Evolutionary conservation across 2,113 vertebrate genomes (phyloP).

Genomic region (Steatornis caripensis): DNA sequence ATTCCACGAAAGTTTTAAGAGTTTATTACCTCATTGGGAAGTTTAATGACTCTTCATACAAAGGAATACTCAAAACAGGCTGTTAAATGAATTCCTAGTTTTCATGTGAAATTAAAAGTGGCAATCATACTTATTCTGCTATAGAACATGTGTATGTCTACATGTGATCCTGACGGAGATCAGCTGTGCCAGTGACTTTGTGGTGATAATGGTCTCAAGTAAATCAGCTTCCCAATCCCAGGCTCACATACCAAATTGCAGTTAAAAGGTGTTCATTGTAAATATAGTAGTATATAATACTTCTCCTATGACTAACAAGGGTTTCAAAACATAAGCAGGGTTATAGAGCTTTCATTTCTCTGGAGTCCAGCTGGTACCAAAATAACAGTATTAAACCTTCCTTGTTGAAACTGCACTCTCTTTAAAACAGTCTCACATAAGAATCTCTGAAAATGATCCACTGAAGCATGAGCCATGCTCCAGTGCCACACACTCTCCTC

Average conservation of each 20-base stretch:
- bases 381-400: neutral
- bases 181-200: neutral
- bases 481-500: neutral
- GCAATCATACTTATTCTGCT: neutral
- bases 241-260: neutral
- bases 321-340: neutral
- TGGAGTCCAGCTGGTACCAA: neutral
- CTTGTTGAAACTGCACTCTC: neutral
- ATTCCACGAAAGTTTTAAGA: neutral
- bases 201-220: neutral
- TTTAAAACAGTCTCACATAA: neutral
- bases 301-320: neutral
- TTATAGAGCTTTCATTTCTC: neutral
- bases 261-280: neutral
- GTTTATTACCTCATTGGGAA: neutral
- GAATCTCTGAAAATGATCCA: neutral
- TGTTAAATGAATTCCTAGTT: neutral
- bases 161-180: neutral
- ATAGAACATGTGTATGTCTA: accelerated
- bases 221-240: neutral
- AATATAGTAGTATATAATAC: neutral
- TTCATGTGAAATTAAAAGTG: neutral
- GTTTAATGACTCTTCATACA: neutral
- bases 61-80: neutral
- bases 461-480: neutral